These are phyloP conservation scores for Nasonia longicornis DNA, from an alignment of 1,140 invertebrate species.

Conservation along the genomic window DNA sequence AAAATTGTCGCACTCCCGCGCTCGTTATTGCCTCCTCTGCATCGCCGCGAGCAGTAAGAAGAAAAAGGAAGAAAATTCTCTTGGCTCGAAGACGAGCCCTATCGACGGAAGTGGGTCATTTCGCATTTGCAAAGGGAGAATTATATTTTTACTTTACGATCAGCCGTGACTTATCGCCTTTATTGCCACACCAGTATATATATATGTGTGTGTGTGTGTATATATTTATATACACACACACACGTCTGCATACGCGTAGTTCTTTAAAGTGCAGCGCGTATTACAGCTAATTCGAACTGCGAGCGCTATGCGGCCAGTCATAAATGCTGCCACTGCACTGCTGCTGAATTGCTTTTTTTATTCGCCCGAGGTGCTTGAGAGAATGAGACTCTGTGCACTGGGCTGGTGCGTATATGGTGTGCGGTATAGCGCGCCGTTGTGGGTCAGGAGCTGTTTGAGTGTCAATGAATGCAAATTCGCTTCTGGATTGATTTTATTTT, in stretches of 20 bases:
- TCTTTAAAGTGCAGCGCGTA: constrained; percentile 2
- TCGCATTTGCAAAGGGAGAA: constrained; percentile 30
- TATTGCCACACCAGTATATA: neutral
- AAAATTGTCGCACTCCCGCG: neutral
- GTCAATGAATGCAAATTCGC: neutral
- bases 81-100: neutral
- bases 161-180: constrained; percentile 28
- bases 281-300: neutral
- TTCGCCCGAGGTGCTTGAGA: neutral
- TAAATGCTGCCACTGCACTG: neutral
- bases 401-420: neutral
- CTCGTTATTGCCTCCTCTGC: constrained; percentile 6
- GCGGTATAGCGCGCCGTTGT: neutral
- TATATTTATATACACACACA: neutral
- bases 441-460: neutral
- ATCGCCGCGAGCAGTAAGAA: neutral
- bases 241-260: neutral
- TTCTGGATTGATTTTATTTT: neutral
- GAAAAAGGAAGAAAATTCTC: constrained; percentile 12
- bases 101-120: constrained; percentile 37
- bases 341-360: constrained; percentile 3
- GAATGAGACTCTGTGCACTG: neutral
- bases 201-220: neutral
- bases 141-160: constrained; percentile 38
- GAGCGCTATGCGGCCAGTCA: neutral